Base-by-base conservation (phyloP, 2,113 vertebrate species). In the Ailuropoda melanoleuca region DNA sequence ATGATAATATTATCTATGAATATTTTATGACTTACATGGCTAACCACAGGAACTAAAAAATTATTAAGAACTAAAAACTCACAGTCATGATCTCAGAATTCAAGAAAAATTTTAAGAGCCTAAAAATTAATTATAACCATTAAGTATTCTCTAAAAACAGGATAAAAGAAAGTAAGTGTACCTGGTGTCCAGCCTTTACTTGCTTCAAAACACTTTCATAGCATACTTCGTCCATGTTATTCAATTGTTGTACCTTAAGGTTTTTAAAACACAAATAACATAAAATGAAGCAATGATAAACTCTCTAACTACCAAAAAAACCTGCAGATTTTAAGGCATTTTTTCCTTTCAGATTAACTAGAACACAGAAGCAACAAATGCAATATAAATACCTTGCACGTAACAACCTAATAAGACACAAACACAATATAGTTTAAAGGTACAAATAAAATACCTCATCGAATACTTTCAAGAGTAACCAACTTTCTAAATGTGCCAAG, bases 221-320 rank as follows among this genome's bases (percentile, higher is more conserved):
- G 97, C 99, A 99, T 46, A 99, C 99, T 97, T 99, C 99, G 96
- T 99, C 99, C 99, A 99, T 99, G 98, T 99, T 99, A 98, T 99
- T 99, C 64, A 99, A 98, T 93, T 99, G 99, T 87, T 99, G 99
- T 60, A 99, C 99, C 99, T 99, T 97, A 37, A 98, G 90, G 94
- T 29, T 89, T 88, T 87, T 34, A 93, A 94, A 93, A 97, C 29
- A 85, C 66, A 55, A 96, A 94, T 98, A 95, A 97, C 15, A 94
- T 43, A 31, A 97, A 89, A 70, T 82, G 24, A 95, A 56, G 15
- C 39, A 91, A 91, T 87, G 50, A 74, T 60, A 90, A 29, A 95
- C 17, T 53, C 95, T 88, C 12, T 88, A 96, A 77, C 14, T 62
- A 62, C 11, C 90, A 39, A 92, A 37, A 60, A 82, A 84, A 37